These are phyloP conservation scores for Nycticryphes semicollaris DNA, from an alignment of 2,113 vertebrate species.

Conservation along the genomic window DNA sequence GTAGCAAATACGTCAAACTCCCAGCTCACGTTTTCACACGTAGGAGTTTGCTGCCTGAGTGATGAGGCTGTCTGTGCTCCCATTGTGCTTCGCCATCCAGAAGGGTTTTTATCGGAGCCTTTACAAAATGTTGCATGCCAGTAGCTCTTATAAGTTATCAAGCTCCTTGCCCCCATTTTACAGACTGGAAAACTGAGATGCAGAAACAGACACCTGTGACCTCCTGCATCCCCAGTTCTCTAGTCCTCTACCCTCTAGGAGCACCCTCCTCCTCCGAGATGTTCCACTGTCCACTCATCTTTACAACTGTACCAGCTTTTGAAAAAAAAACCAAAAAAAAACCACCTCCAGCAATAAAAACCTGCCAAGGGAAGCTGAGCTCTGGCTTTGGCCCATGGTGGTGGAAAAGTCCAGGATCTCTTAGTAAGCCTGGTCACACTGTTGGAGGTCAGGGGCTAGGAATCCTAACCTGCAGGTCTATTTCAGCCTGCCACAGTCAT, in stretches of 20 bases:
- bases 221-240: background rate
- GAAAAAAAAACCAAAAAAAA: background rate
- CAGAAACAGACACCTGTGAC: background rate
- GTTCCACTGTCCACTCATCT: background rate
- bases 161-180: background rate
- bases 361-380: background rate
- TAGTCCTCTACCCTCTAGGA: background rate
- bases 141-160: constrained; percentile 27
- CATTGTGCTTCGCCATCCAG: constrained; percentile 43
- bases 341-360: background rate
- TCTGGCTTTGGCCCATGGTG: background rate
- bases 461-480: background rate
- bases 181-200: background rate
- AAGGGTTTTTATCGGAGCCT: background rate
- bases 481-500: background rate
- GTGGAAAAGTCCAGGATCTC: background rate
- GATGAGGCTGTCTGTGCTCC: constrained; percentile 41
- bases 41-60: constrained; percentile 38
- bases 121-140: background rate
- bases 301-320: background rate
- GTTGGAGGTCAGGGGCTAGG: background rate
- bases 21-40: constrained; percentile 42
- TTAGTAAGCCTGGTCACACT: background rate
- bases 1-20: constrained; percentile 55
- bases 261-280: background rate